Evolutionary conservation across 2,113 vertebrate species (phyloP).

Genomic region (Albula goreensis): DNA sequence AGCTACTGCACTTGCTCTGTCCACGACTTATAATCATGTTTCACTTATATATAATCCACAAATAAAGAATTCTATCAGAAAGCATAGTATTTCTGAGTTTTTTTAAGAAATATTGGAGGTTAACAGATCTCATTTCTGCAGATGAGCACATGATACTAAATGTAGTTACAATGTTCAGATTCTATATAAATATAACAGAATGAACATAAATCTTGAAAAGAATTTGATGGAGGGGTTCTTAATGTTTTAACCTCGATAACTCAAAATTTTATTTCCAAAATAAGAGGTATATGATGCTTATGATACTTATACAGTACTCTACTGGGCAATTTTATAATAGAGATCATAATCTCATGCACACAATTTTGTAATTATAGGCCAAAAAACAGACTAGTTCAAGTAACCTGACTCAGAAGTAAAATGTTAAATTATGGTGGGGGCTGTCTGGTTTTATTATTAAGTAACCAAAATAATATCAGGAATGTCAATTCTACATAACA

Average conservation of each 20-base stretch:
- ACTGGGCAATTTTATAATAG: neutral
- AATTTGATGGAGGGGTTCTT: neutral
- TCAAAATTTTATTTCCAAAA: neutral
- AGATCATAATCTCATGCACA: neutral
- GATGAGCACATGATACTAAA: neutral
- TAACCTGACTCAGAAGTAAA: neutral
- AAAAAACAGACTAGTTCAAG: neutral
- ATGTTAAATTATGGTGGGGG: neutral
- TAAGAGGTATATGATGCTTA: conserved; percentile 22
- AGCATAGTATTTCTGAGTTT: neutral
- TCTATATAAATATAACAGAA: neutral
- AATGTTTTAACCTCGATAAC: neutral
- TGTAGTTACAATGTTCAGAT: neutral
- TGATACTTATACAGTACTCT: conserved; percentile 11
- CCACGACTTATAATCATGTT: neutral
- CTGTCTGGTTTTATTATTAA: neutral
- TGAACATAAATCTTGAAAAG: conserved; percentile 3
- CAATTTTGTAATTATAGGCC: neutral
- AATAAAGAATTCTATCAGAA: neutral
- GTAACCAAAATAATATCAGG: neutral
- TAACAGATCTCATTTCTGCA: neutral
- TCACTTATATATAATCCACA: neutral
- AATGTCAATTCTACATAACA: neutral
- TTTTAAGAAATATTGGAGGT: neutral
- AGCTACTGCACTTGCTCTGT: neutral